Evolutionary conservation across 2,113 vertebrate genomes (phyloP).

Genomic region (Origma solitaria): DNA sequence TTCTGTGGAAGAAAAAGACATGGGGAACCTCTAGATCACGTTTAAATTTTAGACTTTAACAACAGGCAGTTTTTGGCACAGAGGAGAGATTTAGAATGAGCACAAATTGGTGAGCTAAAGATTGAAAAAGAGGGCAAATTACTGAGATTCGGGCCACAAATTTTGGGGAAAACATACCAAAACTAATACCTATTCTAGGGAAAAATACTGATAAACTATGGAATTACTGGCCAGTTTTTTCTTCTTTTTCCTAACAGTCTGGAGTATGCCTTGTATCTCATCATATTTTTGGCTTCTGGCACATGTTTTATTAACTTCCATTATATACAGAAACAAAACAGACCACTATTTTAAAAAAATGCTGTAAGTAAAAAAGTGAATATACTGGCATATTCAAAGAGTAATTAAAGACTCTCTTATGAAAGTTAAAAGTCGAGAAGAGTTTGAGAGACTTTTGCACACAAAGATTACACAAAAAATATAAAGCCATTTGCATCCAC

Average conservation of each 20-base stretch:
- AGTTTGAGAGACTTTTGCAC: conserved; percentile 9
- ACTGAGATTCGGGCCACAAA: not conserved
- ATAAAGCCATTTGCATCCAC: conserved; percentile 12
- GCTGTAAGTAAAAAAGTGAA: not conserved
- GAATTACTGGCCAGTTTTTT: conserved; percentile 24
- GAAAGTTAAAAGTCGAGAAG: conserved; percentile 46
- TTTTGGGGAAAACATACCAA: not conserved
- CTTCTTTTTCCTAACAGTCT: conserved; percentile 44
- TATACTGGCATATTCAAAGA: conserved; percentile 18
- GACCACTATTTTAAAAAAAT: conserved; percentile 52
- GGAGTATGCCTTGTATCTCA: conserved; percentile 52
- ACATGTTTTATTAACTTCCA: conserved; percentile 65
- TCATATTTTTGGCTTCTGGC: conserved; percentile 67
- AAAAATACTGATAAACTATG: conserved; percentile 18
- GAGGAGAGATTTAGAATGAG: not conserved
- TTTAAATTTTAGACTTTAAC: not conserved
- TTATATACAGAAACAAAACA: conserved; percentile 64
- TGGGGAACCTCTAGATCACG: not conserved
- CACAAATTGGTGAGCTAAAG: conserved; percentile 1
- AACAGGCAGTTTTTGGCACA: not conserved
- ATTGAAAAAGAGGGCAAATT: not conserved
- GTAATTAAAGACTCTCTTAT: conserved; percentile 51
- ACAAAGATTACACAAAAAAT: not conserved
- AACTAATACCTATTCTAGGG: conserved; percentile 15
- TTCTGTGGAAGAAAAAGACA: not conserved